A percentile compares a stretch with the other conserved stretches of the same genome.
These are phyloP conservation scores for Otolemur garnettii DNA, from an alignment of 2,113 vertebrate species.

Conservation along the genomic window DNA sequence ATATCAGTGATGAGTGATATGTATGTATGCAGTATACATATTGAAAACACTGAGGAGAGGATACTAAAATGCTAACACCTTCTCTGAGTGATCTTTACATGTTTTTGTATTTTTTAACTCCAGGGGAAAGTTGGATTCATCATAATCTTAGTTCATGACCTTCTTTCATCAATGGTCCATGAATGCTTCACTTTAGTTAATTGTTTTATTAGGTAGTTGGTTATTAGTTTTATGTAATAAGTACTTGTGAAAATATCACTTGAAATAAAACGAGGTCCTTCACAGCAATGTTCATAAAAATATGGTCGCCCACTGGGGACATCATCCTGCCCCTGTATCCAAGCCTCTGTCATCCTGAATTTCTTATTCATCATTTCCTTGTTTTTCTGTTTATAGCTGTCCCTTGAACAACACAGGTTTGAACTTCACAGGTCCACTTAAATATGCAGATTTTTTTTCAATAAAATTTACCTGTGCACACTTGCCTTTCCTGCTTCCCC, in stretches of 20 bases:
- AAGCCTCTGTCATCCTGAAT: background rate
- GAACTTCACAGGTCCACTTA: background rate
- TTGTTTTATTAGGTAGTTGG: background rate
- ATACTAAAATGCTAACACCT: background rate
- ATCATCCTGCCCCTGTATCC: background rate
- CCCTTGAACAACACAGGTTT: background rate
- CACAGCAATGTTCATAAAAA: background rate
- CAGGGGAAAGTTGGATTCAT: background rate
- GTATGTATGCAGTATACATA: background rate
- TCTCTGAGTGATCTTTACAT: background rate
- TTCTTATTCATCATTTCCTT: background rate
- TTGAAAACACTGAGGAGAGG: background rate
- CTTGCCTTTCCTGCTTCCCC: background rate
- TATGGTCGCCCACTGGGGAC: background rate
- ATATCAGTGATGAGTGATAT: background rate
- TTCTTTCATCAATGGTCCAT: background rate
- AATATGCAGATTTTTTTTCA: background rate
- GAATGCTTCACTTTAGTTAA: background rate
- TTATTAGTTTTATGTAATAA: background rate
- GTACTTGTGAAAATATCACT: background rate
- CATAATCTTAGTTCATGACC: background rate
- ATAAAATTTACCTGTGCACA: background rate
- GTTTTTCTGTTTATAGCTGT: background rate
- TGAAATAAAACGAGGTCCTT: background rate
- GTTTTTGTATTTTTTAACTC: background rate